A percentile compares a stretch with the other conserved stretches of the same genome.
Conservation (phyloP, 1,140 invertebrate species). For the Drosophila nannoptera region DNA sequence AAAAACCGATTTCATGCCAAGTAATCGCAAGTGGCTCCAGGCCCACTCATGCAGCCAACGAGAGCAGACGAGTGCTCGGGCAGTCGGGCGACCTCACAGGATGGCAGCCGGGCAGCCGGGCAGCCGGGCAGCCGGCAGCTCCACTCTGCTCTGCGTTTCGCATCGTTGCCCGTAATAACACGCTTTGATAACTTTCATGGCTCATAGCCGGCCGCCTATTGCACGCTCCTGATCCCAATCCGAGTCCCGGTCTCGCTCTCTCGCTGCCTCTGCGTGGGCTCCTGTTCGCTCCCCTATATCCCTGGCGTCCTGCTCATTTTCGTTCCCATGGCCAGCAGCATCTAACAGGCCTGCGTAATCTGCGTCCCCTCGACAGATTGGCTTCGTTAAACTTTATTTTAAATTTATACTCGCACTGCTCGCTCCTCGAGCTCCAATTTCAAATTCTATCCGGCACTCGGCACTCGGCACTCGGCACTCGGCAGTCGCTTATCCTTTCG, state of each 20-base stretch:
- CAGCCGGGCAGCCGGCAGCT: slow-evolving; percentile 27
- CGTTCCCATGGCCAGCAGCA: slow-evolving; percentile 13
- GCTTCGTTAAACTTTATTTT: slow-evolving; percentile 77
- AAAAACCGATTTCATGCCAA: slow-evolving; percentile 55
- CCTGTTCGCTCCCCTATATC: slow-evolving; percentile 1
- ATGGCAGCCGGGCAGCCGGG: slow-evolving; percentile 37
- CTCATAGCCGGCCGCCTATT: slow-evolving; percentile 60
- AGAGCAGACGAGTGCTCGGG: too few relatives aligned
- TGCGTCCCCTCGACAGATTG: slow-evolving; percentile 48
- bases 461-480: slow-evolving; percentile 37
- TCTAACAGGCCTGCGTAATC: slow-evolving; percentile 18
- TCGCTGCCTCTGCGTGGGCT: neutral
- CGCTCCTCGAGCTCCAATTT: slow-evolving; percentile 52
- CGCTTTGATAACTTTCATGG: slow-evolving; percentile 79
- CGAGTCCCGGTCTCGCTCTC: neutral
- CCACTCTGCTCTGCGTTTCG: slow-evolving; percentile 42
- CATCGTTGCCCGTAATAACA: slow-evolving; percentile 74
- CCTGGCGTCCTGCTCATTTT: neutral
- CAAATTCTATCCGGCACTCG: slow-evolving; percentile 55
- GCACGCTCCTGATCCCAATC: slow-evolving; percentile 31
- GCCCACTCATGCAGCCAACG: slow-evolving; percentile 36
- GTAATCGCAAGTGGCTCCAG: slow-evolving; percentile 66
- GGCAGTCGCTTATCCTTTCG: slow-evolving; percentile 62
- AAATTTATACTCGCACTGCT: slow-evolving; percentile 63
- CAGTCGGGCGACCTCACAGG: too few relatives aligned